Evolutionary conservation across 2,113 vertebrate species (phyloP).

Genomic region (Amphiprion percula): DNA sequence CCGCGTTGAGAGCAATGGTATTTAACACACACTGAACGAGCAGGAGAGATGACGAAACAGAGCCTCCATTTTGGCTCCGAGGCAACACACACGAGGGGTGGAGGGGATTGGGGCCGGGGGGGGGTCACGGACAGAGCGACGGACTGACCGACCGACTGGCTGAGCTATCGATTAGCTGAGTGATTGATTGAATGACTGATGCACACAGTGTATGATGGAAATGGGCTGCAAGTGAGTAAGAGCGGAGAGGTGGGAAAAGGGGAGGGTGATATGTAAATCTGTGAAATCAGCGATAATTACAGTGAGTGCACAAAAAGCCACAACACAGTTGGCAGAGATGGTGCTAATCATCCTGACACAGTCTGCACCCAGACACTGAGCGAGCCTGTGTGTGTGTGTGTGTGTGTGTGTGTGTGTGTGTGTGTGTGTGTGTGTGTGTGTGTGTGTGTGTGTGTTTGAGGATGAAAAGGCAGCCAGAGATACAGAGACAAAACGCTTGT

Average conservation of each 20-base stretch:
- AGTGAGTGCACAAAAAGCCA: constrained; percentile 84
- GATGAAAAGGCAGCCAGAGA: constrained; percentile 4
- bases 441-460: constrained; percentile 13
- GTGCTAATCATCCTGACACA: constrained; percentile 83
- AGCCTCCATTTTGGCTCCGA: constrained; percentile 78
- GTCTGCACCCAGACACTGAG: constrained; percentile 72
- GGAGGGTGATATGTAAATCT: constrained; percentile 81
- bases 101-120: background rate
- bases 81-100: constrained; percentile 17
- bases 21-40: constrained; percentile 75
- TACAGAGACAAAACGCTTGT: constrained; percentile 22
- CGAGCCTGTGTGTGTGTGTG: constrained; percentile 9
- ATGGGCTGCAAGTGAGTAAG: constrained; percentile 79
- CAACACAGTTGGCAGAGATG: constrained; percentile 84
- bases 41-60: constrained; percentile 60
- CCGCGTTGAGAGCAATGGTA: constrained; percentile 75
- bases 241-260: constrained; percentile 73
- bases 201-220: constrained; percentile 34
- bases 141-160: constrained; percentile 20
- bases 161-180: constrained; percentile 37
- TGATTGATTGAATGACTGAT: constrained; percentile 43
- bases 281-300: constrained; percentile 86
- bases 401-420: constrained; percentile 5
- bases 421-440: constrained; percentile 7
- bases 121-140: background rate